Conservation (phyloP, 2,888 invertebrate species). For the Acronicta psi region DNA sequence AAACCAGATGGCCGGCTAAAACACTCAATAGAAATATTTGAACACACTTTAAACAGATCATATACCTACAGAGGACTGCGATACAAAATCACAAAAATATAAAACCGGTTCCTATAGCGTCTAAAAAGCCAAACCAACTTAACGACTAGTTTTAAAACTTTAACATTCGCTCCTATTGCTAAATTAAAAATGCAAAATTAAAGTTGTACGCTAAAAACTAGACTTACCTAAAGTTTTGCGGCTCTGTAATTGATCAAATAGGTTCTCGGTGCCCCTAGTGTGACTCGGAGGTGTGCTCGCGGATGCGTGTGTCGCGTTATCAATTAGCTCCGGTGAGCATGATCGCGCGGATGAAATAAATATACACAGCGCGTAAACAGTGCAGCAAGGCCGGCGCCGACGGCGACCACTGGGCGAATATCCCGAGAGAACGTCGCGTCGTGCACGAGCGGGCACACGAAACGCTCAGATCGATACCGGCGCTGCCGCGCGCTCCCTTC, state of each 20-base stretch:
- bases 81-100: constrained; percentile 36
- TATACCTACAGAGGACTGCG: constrained; percentile 39
- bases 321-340: constrained; percentile 81
- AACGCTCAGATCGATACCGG: constrained; percentile 84
- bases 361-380: constrained; percentile 82
- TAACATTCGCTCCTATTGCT: constrained; percentile 57
- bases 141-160: constrained; percentile 25
- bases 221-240: constrained; percentile 65
- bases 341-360: constrained; percentile 81
- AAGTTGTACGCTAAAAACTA: constrained; percentile 40
- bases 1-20: constrained; percentile 87
- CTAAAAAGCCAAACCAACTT: constrained; percentile 15
- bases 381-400: constrained; percentile 86
- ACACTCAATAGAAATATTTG: constrained; percentile 82
- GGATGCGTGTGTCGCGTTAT: constrained; percentile 76
- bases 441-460: constrained; percentile 81
- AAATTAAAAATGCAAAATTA: constrained; percentile 37
- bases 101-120: constrained; percentile 31
- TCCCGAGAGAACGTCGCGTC: constrained; percentile 83
- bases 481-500: constrained; percentile 80
- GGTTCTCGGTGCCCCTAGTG: constrained; percentile 51
- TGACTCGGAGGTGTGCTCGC: constrained; percentile 66
- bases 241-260: constrained; percentile 66
- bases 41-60: constrained; percentile 69
- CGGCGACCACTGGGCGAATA: constrained; percentile 85